phyloP scores from a whole-genome alignment of 2,888 invertebrate genomes.

The Melanophora roralis region DNA sequence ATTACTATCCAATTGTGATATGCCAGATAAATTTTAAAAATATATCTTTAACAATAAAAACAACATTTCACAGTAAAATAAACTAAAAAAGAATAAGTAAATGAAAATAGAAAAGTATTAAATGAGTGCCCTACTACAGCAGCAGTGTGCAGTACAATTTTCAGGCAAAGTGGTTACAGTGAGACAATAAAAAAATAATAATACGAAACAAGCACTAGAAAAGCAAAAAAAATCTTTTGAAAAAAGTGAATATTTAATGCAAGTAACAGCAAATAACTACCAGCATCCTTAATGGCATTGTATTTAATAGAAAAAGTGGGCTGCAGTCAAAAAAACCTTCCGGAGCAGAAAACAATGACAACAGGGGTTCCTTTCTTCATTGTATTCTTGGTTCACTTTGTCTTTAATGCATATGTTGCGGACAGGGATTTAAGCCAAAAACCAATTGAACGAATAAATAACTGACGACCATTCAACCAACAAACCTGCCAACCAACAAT shows the following conservation, averaged over 20 bases:
- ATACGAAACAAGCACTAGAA: neutral
- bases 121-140: neutral
- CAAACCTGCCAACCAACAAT: conserved; percentile 23
- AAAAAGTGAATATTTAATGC: neutral
- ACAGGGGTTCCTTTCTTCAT: neutral
- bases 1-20: too few relatives aligned
- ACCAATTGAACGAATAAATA: neutral
- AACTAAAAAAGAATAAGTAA: neutral
- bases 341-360: neutral
- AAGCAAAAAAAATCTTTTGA: too few relatives aligned
- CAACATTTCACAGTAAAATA: neutral
- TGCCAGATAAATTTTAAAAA: conserved; percentile 9
- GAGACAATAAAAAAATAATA: neutral
- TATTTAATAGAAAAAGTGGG: neutral
- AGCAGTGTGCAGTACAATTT: conserved; percentile 53
- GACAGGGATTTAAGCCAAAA: conserved; percentile 15
- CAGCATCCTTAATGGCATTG: neutral
- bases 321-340: neutral
- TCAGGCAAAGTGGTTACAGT: conserved; percentile 60
- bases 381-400: conserved; percentile 8
- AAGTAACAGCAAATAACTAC: neutral
- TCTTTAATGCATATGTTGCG: conserved; percentile 17
- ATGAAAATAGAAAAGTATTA: too few relatives aligned
- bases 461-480: conserved; percentile 4
- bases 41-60: neutral